These are phyloP conservation scores for Grammomys surdaster DNA, from an alignment of 2,113 vertebrate species.

Conservation along the genomic window DNA sequence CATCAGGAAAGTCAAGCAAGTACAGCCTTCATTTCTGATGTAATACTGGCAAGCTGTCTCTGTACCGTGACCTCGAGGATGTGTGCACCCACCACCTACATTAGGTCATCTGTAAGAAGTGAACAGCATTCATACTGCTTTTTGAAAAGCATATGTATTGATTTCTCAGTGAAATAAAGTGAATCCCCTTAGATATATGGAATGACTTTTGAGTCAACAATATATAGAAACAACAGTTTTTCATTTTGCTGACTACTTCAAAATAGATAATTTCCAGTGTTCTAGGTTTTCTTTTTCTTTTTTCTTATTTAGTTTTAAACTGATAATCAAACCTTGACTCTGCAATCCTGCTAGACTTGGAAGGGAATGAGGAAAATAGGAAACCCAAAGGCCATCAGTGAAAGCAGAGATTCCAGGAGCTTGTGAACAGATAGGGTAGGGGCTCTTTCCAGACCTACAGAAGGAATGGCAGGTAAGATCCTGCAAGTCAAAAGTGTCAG, in stretches of 20 bases:
- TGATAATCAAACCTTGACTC: neutral
- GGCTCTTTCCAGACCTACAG: neutral
- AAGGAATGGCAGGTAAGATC: neutral
- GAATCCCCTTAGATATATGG: neutral
- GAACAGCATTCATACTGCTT: neutral
- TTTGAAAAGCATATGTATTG: neutral
- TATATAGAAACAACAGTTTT: neutral
- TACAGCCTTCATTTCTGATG: neutral
- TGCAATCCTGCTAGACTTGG: neutral
- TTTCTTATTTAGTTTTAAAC: neutral
- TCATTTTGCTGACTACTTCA: slow-evolving; percentile 7
- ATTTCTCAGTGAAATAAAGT: slow-evolving; percentile 33
- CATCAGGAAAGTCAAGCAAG: neutral
- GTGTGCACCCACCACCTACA: neutral
- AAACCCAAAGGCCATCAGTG: neutral
- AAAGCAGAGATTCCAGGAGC: neutral
- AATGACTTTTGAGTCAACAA: neutral
- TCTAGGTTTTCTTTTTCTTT: neutral
- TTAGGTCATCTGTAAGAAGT: neutral
- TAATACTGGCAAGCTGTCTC: slow-evolving; percentile 16
- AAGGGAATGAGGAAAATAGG: neutral
- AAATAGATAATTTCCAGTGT: neutral
- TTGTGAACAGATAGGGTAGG: neutral
- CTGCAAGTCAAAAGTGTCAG: neutral
- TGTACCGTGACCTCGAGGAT: neutral